phyloP scores from a whole-genome alignment of 2,797 vertebrate species.

The Fratercula arctica region DNA sequence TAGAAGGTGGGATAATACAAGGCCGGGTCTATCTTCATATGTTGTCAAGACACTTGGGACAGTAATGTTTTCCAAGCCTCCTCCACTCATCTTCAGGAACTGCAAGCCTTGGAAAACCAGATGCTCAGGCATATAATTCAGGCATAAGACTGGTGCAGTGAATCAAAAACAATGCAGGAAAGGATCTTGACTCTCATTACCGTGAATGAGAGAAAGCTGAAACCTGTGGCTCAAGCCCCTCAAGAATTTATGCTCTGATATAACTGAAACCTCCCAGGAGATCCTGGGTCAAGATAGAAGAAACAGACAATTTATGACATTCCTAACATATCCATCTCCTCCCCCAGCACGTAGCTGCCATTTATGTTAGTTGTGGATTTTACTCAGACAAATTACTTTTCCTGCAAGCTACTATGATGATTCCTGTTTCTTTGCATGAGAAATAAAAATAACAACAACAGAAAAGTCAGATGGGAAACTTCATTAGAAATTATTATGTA shows the following conservation, averaged over 20 bases:
- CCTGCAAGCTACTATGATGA: neutral
- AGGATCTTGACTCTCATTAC: neutral
- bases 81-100: neutral
- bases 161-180: neutral
- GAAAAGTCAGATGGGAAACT: neutral
- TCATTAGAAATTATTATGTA: neutral
- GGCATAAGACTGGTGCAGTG: neutral
- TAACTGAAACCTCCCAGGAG: neutral
- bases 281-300: neutral
- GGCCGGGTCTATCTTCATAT: neutral
- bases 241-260: neutral
- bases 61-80: neutral
- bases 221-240: neutral
- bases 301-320: neutral
- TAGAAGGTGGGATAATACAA: neutral
- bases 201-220: neutral
- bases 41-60: neutral
- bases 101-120: neutral
- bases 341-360: neutral
- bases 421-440: neutral
- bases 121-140: neutral
- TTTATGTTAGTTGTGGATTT: neutral
- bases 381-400: neutral
- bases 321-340: neutral
- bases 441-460: neutral